Base-by-base conservation (phyloP, 2,113 vertebrate species). In the Cyanocitta stelleri region DNA sequence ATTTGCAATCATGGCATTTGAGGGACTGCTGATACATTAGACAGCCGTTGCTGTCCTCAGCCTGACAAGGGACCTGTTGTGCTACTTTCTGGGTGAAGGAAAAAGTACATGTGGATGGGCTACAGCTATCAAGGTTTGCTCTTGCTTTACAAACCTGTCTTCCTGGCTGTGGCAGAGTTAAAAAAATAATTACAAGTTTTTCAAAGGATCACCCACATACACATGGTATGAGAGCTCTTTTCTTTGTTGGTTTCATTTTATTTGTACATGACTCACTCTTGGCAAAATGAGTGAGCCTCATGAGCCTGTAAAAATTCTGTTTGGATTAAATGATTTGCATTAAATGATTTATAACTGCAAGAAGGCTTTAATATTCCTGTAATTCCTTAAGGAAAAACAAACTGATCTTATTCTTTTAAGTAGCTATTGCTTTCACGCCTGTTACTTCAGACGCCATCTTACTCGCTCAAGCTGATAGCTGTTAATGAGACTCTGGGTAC, bases 261-360 rank as follows among this genome's bases (percentile, higher is more conserved):
- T 97, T 97, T 97, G 90, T 97, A 96, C 87, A 92, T 97, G 96
- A 97, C 93, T 97, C 96, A 97, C 96, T 96, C 97, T 96, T 97
- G 95, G 96, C 97, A 97, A 94, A 96, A 96, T 90, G 93, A 97
- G 84, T 92, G 96, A 96, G 87, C 85, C 92, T 97, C 96, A 95
- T 96, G 95, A 97, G 96, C 94, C 88, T 96, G 92, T 96, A 94
- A 64, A 96, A 94, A 90, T 80, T 96, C 91, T 96, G 88, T 96
- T 94, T 97, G 89, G 81, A 76, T 97, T 96, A 89, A 95, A 93
- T 94, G 92, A 90, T 90, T 97, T 96, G 85, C 94, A 97, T 95
- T 96, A 95, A 96, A 96, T 97, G 75, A 95, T 95, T 95, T 96
- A 94, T 89, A 95, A 95, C 86, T 95, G 68, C 90, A 93, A 96